These are phyloP conservation scores for Rhagophthalmus giganteus DNA, from an alignment of 2,888 invertebrate genomes.

Conservation along the genomic window DNA sequence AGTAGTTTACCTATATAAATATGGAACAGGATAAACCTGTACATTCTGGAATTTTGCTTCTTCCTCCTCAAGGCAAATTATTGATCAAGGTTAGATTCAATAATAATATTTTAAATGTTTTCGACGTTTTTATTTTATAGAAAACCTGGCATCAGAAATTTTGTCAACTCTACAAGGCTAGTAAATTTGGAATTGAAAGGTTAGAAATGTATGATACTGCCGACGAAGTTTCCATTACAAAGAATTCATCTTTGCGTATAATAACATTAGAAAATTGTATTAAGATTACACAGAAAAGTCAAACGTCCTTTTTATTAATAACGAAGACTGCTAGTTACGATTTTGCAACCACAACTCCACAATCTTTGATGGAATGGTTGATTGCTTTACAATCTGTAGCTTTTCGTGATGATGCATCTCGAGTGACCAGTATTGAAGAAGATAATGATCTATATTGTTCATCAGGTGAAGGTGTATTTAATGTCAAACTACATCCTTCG, in stretches of 20 bases:
- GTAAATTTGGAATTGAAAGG: constrained; percentile 83
- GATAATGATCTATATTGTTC: constrained; percentile 89
- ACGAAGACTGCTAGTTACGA: constrained; percentile 69
- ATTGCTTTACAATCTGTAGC: constrained; percentile 79
- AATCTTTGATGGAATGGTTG: constrained; percentile 77
- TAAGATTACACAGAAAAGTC: constrained; percentile 71
- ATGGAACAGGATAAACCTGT: constrained; percentile 79
- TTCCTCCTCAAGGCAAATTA: constrained; percentile 79
- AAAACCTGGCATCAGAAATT: constrained; percentile 83
- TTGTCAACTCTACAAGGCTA: constrained; percentile 77
- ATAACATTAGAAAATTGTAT: constrained; percentile 86
- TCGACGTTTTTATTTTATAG: constrained; percentile 55
- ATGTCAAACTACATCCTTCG: constrained; percentile 73
- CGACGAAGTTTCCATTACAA: constrained; percentile 65
- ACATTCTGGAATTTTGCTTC: constrained; percentile 74
- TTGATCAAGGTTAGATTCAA: constrained; percentile 65
- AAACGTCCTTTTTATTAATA: constrained; percentile 68
- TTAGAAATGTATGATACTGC: constrained; percentile 83
- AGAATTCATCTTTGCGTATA: constrained; percentile 68
- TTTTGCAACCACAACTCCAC: constrained; percentile 68
- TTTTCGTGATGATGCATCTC: constrained; percentile 68
- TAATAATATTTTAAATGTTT: not conserved
- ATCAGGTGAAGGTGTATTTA: constrained; percentile 78
- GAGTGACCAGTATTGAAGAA: constrained; percentile 69
- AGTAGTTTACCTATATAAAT: constrained; percentile 2